These are phyloP conservation scores for Leptodactylus fallax DNA, from an alignment of 2,797 vertebrate species.

Conservation along the genomic window DNA sequence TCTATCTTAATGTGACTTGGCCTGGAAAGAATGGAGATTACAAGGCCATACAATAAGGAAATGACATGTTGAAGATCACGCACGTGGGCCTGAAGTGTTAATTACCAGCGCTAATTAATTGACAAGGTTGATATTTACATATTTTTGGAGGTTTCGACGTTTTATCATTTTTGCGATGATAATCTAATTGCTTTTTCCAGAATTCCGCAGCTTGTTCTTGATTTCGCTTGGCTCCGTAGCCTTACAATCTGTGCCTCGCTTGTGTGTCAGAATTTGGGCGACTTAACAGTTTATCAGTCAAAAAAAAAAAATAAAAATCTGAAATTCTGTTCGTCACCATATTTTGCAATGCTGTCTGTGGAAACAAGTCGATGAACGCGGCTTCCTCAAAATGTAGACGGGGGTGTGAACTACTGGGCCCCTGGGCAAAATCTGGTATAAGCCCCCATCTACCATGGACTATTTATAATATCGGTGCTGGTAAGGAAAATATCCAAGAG, in stretches of 20 bases:
- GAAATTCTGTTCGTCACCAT: conserved; percentile 49
- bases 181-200: conserved; percentile 64
- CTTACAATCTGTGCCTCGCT: conserved; percentile 58
- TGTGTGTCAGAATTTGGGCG: conserved; percentile 61
- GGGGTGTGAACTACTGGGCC: no score
- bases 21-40: conserved; percentile 23
- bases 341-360: conserved; percentile 24
- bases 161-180: conserved; percentile 61
- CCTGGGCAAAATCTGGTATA: no score
- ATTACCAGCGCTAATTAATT: conserved; percentile 63
- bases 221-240: conserved; percentile 46
- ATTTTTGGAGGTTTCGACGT: conserved; percentile 60
- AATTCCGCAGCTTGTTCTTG: conserved; percentile 45
- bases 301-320: conserved; percentile 7
- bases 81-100: conserved; percentile 59
- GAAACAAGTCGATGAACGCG: neutral
- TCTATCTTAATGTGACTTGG: conserved; percentile 31
- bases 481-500: no score
- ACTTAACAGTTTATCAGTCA: conserved; percentile 59
- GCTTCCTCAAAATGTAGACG: neutral
- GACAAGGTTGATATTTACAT: conserved; percentile 64
- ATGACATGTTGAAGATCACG: conserved; percentile 50
- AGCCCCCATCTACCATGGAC: no score
- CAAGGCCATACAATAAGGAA: conserved; percentile 46
- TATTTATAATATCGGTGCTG: no score